These are phyloP conservation scores for Parauchenoglanis ngamensis DNA, from an alignment of 2,797 vertebrate genomes.

Conservation along the genomic window DNA sequence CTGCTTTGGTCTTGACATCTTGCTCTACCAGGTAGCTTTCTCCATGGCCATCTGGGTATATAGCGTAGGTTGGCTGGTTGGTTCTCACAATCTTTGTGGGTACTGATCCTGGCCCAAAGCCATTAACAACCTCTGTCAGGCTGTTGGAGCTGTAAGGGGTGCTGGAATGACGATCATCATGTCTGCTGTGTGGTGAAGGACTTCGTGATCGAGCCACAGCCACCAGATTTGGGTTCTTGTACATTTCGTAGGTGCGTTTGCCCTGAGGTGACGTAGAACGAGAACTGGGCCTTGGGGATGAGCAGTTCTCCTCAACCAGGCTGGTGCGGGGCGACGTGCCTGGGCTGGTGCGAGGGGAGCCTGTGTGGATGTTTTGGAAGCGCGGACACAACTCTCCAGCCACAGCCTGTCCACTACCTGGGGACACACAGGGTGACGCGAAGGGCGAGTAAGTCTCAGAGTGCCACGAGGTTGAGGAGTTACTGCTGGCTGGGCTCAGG, in stretches of 20 bases:
- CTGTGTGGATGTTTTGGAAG: slow-evolving; percentile 94
- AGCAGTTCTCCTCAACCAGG: slow-evolving; percentile 88
- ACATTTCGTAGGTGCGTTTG: slow-evolving; percentile 95
- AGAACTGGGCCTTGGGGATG: slow-evolving; percentile 87
- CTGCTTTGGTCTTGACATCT: slow-evolving; percentile 86
- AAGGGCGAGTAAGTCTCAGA: slow-evolving; percentile 97
- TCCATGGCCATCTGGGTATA: slow-evolving; percentile 83
- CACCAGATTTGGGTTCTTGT: slow-evolving; percentile 78
- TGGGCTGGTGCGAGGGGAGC: slow-evolving; percentile 95
- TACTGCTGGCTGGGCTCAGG: slow-evolving; percentile 97
- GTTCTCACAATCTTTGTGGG: slow-evolving; percentile 93
- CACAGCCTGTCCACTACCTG: slow-evolving; percentile 84
- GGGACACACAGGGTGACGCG: slow-evolving; percentile 96
- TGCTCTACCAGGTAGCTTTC: slow-evolving; percentile 86
- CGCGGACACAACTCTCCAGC: slow-evolving; percentile 92
- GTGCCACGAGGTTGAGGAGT: slow-evolving; percentile 98
- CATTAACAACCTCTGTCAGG: slow-evolving; percentile 83
- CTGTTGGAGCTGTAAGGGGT: slow-evolving; percentile 71
- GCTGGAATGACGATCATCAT: slow-evolving; percentile 71
- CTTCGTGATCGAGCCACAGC: slow-evolving; percentile 86
- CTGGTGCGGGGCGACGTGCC: slow-evolving; percentile 91
- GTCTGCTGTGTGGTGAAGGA: slow-evolving; percentile 86
- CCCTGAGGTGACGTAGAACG: slow-evolving; percentile 93
- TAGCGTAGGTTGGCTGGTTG: slow-evolving; percentile 80
- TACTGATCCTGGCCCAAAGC: slow-evolving; percentile 81